phyloP scores from a whole-genome alignment of 2,113 vertebrate genomes.

The Hassar affinis region DNA sequence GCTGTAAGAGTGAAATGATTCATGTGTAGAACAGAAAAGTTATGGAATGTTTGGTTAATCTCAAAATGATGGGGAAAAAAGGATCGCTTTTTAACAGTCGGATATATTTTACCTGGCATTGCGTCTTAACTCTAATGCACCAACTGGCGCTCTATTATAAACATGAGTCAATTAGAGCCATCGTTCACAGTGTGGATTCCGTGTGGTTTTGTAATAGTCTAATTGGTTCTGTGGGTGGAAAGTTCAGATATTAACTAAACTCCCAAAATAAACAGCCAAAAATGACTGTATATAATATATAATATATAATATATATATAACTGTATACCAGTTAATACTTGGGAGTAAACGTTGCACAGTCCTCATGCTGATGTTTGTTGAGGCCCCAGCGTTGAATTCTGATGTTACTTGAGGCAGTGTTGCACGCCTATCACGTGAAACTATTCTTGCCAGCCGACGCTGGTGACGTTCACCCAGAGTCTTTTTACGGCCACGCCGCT shows the following conservation, averaged over 20 bases:
- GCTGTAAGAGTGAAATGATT: background rate
- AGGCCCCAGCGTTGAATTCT: too few species aligned
- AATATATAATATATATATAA: too few species aligned
- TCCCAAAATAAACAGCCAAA: background rate
- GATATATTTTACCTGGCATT: background rate
- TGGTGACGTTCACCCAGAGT: too few species aligned
- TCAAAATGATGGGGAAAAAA: background rate
- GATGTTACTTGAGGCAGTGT: too few species aligned
- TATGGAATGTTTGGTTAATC: background rate
- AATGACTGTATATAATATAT: too few species aligned
- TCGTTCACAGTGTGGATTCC: background rate
- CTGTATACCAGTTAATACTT: too few species aligned
- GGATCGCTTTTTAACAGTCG: background rate
- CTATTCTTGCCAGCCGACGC: too few species aligned
- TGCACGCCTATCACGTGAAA: too few species aligned
- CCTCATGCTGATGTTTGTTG: too few species aligned
- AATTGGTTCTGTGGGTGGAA: background rate
- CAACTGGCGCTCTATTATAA: background rate
- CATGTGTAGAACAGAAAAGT: background rate
- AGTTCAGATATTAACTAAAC: background rate
- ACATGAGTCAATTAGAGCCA: background rate
- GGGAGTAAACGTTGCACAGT: too few species aligned
- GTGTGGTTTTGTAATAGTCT: background rate
- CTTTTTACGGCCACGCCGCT: too few species aligned
- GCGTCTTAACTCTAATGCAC: background rate